Base-by-base conservation (phyloP, 1,140 invertebrate genomes). In the Orussus abietinus region DNA sequence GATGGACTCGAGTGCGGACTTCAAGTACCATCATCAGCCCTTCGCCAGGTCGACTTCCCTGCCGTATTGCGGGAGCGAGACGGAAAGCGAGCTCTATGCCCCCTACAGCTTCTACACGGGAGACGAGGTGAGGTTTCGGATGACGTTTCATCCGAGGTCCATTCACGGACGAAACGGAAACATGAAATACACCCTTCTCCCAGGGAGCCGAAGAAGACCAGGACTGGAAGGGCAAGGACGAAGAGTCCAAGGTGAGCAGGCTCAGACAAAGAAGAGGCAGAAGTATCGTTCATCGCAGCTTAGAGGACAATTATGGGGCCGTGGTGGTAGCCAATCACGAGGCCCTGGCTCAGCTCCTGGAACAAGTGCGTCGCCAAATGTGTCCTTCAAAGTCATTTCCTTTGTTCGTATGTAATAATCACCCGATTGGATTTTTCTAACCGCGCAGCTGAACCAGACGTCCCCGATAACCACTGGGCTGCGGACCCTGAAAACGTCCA, bases 281-380 rank as follows among this genome's bases (percentile, higher is more conserved):
- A 42, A 86, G 83, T 60, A 81, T 88, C 41, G 83, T 89, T 32
- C 86, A 89, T 63, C 84, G 82, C 55, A 90, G 82, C 62, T 74
- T 92, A 19, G 88, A 91, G 62, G 88, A 90, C 55, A 90, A 90
- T 70, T 92, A 92, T 58, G 86, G 86, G 1, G 88, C 88, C 26
- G 87, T 92, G 2, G 81, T 90, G 25, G 83, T 88, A n/a, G 88
- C 88, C 21, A 92, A 92, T 74, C 87, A 90, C 58, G 86, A 90
- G 70, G 86, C 89, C 3, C 75, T 92, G 1, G 84, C 87, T 19
- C 87, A 90, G 71, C 80, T 91, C 55, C 72, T 90, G 31, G 85
- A 89, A 63, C 86, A 88, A 76, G 87, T 88, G 77, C 65, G 47
- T 39, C 29, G n/a, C n/a, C n/a, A n/a, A n/a, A n/a, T n/a, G n/a